Evolutionary conservation across 2,113 vertebrate species (phyloP), one percentile per base, ranked within the genome.

Genomic region (Poeciliopsis turrubarensis): DNA sequence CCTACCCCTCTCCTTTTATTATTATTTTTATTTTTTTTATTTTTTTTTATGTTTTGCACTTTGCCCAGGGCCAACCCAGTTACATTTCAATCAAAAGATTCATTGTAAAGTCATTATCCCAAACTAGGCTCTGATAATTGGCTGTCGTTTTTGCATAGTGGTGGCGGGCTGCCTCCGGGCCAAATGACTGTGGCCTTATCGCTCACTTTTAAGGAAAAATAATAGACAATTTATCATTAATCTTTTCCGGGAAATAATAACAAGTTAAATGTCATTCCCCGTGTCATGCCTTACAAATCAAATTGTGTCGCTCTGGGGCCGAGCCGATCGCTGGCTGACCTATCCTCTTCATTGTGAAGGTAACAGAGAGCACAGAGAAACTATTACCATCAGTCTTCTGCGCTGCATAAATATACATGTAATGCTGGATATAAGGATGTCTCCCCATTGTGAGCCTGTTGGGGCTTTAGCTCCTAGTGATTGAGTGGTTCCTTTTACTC

Each of bases 201-300:
- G 87, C 93, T 94, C 88, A 89, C 95, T 96, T 94, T 94, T 95
- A 92, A 92, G 94, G 86, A 90, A 92, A 94, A 95, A 95, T 96
- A 94, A 96, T 94, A 92, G 95, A 92, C 91, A 64, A 92, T 96
- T 98, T 99, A 99, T 99, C 97, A 75, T 94, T 93, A 93, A 97
- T 98, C 96, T 96, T 90, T 83, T 85, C 84, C 60, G 68, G 86
- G 90, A 94, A 94, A 95, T 94, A 94, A 95, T 94, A 95, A 95
- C 92, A 93, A 94, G 93, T 95, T 95, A 94, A 95, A 95, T 95
- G 94, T 95, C 93, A 93, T 91, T 92, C 79, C 76, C 87, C 27
- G 75, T 81, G 89, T 93, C 87, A 78, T 39, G 73, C 85, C 83
- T 86, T 89, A 87, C 90, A 90, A 93, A 93, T 93, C 86, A 86